These are phyloP conservation scores for Chloroclysta siterata DNA, from an alignment of 2,888 invertebrate species.

Conservation along the genomic window DNA sequence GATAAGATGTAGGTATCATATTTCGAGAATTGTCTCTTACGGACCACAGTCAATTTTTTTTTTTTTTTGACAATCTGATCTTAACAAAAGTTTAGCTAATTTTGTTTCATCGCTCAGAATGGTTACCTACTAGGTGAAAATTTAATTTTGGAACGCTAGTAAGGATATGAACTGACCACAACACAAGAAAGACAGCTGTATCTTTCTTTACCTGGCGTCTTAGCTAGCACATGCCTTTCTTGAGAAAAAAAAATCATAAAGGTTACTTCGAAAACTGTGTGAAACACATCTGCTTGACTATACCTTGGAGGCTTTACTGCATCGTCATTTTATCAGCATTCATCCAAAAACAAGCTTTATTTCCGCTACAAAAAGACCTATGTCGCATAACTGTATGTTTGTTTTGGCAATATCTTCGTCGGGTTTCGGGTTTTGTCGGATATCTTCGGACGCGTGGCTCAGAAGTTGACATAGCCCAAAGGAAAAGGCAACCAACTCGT, in stretches of 20 bases:
- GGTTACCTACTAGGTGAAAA: not conserved
- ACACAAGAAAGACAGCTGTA: slow-evolving; percentile 64
- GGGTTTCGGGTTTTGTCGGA: slow-evolving; percentile 59
- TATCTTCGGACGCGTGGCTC: slow-evolving; percentile 67
- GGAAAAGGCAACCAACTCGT: slow-evolving; percentile 47
- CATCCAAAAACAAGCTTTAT: slow-evolving; percentile 44
- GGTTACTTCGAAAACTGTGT: slow-evolving; percentile 71
- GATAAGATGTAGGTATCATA: slow-evolving; percentile 28
- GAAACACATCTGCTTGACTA: slow-evolving; percentile 75
- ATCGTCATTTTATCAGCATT: slow-evolving; percentile 5
- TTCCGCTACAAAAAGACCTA: slow-evolving; percentile 2
- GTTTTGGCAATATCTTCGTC: slow-evolving; percentile 63
- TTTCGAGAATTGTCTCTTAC: slow-evolving; percentile 32
- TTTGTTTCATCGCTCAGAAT: no score
- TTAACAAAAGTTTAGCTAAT: no score
- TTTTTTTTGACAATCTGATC: no score
- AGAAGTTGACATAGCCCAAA: slow-evolving; percentile 50
- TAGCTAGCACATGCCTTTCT: slow-evolving; percentile 75
- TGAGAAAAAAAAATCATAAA: slow-evolving; percentile 76
- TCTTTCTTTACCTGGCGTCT: slow-evolving; percentile 68
- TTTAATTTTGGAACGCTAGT: not conserved
- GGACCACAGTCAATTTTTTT: not conserved
- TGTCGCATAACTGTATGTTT: slow-evolving; percentile 36
- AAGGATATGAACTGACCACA: slow-evolving; percentile 49
- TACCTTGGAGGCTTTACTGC: slow-evolving; percentile 45